Conservation (phyloP, 2,113 vertebrate genomes). For the Odontophorus gujanensis region DNA sequence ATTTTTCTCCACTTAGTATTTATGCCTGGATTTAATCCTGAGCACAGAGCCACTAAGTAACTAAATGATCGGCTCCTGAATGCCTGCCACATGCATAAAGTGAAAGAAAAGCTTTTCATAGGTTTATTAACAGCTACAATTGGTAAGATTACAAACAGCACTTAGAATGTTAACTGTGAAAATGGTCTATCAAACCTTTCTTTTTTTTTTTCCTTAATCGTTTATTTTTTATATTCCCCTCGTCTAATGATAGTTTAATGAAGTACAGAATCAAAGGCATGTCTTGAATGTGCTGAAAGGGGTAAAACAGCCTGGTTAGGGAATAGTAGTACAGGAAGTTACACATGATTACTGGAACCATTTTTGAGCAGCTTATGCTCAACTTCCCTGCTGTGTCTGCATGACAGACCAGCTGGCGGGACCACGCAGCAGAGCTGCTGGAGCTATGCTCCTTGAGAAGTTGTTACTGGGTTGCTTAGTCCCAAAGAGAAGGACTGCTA, state of each 20-base stretch:
- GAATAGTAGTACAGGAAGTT: conserved; percentile 64
- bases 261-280: conserved; percentile 71
- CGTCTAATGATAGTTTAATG: conserved; percentile 77
- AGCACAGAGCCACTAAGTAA: background rate
- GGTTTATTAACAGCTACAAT: background rate
- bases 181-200: conserved; percentile 1
- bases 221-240: conserved; percentile 66
- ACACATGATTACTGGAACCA: conserved; percentile 40
- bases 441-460: background rate
- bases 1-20: background rate
- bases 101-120: background rate
- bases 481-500: background rate
- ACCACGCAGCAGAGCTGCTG: background rate
- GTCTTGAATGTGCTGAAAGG: conserved; percentile 57
- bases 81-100: background rate
- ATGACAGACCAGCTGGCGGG: conserved; percentile 53
- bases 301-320: conserved; percentile 50
- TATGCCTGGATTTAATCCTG: conserved; percentile 2
- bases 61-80: background rate
- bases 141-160: conserved; percentile 35
- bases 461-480: background rate
- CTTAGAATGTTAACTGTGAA: conserved; percentile 51
- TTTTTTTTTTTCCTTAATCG: conserved; percentile 4
- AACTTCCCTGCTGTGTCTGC: conserved; percentile 39
- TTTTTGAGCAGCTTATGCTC: conserved; percentile 20